Conservation (phyloP, 1,140 invertebrate species). For the Rhagoletis pomonella region DNA sequence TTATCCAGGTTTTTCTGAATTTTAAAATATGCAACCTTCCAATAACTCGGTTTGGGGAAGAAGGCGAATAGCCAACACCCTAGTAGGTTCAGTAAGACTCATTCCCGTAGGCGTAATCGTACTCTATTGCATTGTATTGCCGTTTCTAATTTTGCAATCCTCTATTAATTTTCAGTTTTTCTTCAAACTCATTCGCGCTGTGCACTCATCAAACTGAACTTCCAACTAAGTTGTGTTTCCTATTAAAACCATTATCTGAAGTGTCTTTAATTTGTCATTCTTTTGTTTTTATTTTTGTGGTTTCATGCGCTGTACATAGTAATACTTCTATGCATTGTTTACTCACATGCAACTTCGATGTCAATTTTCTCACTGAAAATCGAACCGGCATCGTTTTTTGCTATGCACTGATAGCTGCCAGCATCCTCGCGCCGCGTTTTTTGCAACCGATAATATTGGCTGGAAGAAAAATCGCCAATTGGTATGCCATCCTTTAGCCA, state of each 20-base stretch:
- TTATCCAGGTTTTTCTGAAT: no score
- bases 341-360: slow-evolving; percentile 93
- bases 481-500: slow-evolving; percentile 91
- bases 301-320: background rate
- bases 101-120: no score
- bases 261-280: background rate
- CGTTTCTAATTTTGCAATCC: no score
- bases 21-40: no score
- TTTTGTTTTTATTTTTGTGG: background rate
- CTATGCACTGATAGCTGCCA: slow-evolving; percentile 93
- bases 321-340: slow-evolving; percentile 12
- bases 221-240: background rate
- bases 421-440: slow-evolving; percentile 86
- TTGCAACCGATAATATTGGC: slow-evolving; percentile 88
- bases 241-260: background rate
- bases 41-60: no score
- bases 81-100: no score
- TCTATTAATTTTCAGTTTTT: no score
- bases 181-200: no score
- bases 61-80: no score
- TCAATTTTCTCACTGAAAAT: slow-evolving; percentile 92
- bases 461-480: slow-evolving; percentile 83
- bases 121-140: no score
- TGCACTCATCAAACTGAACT: no score
- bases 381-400: slow-evolving; percentile 90